Evolutionary conservation across 2,888 invertebrate genomes (phyloP), one percentile per base, ranked within the genome.

Genomic region (Diarsia rubi): DNA sequence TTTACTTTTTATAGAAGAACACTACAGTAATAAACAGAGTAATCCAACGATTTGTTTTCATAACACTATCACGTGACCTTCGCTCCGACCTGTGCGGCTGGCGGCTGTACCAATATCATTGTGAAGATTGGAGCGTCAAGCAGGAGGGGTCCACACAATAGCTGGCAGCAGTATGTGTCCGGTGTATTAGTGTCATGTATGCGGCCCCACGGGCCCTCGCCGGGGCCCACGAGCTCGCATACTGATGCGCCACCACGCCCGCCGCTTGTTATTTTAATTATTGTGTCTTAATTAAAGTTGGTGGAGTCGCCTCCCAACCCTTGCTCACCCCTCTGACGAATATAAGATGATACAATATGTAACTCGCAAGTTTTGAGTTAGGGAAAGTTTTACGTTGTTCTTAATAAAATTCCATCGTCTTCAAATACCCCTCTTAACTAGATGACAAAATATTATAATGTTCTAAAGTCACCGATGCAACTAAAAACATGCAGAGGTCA

Each of bases 231-330:
- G 93, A 90, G 85, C 89, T 89, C 89, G 93, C 92, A 94, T 93
- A 92, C 91, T 93, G 92, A 93, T 92, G 92, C 91, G 88, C 84
- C 90, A 89, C 88, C 90, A 86, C 89, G 86, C 90, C 88, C 88
- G 88, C 78, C 89, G 90, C 93, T 92, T 93, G 93, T 94, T 93
- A 93, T 93, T 95, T 95, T 95, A 95, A 95, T 95, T 94, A 94
- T 94, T 93, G 93, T 94, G 92, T 93, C 94, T 94, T 94, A 93
- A 95, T 95, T 94, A 94, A 92, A 92, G 90, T 89, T 90, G 86
- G 88, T 85, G 83, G 81, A 79, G 83, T 70, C 76, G 14, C 54
- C 73, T 74, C 77, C 76, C 75, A 60, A 74, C 82, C 78, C 84
- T 69, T 77, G 72, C 79, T 69, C 62, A 69, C 70, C 70, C 70